phyloP scores from a whole-genome alignment of 2,113 vertebrate species.

The Periophthalmus modestus region DNA sequence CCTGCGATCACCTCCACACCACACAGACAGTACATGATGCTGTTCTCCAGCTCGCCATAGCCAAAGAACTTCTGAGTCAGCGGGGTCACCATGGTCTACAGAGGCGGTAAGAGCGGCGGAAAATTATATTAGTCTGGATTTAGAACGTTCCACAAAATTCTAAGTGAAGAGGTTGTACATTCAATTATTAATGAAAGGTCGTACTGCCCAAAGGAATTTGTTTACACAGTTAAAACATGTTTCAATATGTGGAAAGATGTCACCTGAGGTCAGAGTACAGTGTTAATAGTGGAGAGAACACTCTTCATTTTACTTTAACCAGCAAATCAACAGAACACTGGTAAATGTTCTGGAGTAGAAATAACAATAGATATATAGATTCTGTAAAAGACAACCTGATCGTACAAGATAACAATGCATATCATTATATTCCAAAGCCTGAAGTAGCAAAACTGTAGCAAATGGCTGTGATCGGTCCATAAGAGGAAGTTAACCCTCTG shows the following conservation, averaged over 20 bases:
- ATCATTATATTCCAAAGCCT: not conserved
- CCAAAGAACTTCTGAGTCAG: slow-evolving; percentile 81
- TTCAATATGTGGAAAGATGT: not conserved
- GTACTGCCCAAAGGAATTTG: not conserved
- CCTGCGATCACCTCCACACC: slow-evolving; percentile 82
- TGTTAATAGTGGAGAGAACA: not conserved
- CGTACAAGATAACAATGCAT: not conserved
- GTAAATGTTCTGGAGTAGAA: no score
- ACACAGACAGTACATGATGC: slow-evolving; percentile 83
- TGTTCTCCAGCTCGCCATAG: slow-evolving; percentile 85
- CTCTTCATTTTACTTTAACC: not conserved
- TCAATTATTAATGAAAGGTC: slow-evolving; percentile 1
- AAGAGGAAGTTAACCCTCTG: no score
- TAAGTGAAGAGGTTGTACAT: not conserved
- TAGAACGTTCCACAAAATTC: not conserved
- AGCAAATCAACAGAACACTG: no score
- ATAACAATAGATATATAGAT: not conserved
- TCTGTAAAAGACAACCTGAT: not conserved
- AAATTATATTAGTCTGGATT: not conserved
- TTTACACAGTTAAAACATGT: not conserved
- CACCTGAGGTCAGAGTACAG: not conserved
- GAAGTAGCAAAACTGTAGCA: no score
- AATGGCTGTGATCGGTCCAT: no score
- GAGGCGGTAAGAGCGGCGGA: not conserved
- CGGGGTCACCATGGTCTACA: slow-evolving; percentile 85